Percentiles rank a stretch among this genome's conserved stretches.
phyloP scores from a whole-genome alignment of 2,113 vertebrate genomes.

The Scomber scombrus region DNA sequence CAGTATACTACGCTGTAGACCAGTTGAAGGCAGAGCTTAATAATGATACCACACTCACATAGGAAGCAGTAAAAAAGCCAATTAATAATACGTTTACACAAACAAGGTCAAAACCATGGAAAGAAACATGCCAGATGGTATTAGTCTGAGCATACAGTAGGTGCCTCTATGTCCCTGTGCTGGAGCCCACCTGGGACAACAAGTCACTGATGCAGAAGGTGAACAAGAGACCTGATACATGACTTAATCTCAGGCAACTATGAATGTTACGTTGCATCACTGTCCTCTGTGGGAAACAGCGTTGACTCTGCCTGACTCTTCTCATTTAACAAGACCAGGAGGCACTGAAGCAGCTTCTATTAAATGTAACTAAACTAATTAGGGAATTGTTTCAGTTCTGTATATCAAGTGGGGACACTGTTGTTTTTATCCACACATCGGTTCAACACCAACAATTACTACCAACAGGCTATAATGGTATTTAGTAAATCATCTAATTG shows the following conservation, averaged over 20 bases:
- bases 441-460: no score
- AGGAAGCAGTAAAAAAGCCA: neutral
- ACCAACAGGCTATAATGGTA: no score
- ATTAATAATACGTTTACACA: neutral
- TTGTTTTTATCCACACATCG: no score
- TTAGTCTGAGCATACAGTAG: constrained; percentile 18
- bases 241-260: constrained; percentile 71
- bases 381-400: neutral
- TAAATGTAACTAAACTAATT: neutral
- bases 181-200: constrained; percentile 52
- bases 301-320: constrained; percentile 3
- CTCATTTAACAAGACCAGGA: constrained; percentile 14
- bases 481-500: no score
- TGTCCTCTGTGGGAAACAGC: constrained; percentile 50
- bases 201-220: constrained; percentile 26
- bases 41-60: neutral
- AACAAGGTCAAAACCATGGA: neutral
- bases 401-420: neutral
- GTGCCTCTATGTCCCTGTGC: constrained; percentile 38
- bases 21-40: neutral
- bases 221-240: constrained; percentile 31
- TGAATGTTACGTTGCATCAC: constrained; percentile 72
- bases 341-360: neutral
- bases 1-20: neutral
- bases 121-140: constrained; percentile 28